These are phyloP conservation scores for Peromyscus nudipes DNA, from an alignment of 2,797 vertebrate genomes.

Conservation along the genomic window DNA sequence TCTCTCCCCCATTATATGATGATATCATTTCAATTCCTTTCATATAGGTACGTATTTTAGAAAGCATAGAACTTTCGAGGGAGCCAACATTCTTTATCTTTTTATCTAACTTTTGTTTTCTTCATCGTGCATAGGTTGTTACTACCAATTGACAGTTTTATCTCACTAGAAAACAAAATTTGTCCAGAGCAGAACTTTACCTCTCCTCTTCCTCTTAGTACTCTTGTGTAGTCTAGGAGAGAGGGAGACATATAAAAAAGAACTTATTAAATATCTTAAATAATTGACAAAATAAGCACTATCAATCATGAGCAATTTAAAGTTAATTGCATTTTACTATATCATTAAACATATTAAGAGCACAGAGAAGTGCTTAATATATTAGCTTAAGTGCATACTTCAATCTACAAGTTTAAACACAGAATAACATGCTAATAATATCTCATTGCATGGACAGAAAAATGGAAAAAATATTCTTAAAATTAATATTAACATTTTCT, in stretches of 20 bases:
- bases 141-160: background rate
- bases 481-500: background rate
- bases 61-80: background rate
- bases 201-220: too few species aligned
- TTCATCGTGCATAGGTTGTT: background rate
- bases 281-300: background rate
- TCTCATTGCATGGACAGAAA: background rate
- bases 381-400: conserved; percentile 38
- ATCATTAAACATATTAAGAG: background rate
- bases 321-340: conserved; percentile 14
- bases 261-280: background rate
- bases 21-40: background rate
- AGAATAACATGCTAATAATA: background rate
- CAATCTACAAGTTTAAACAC: background rate
- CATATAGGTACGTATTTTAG: background rate
- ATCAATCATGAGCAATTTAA: background rate
- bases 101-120: background rate
- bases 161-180: background rate
- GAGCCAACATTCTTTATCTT: background rate
- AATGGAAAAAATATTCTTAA: background rate
- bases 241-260: background rate
- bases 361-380: background rate
- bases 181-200: too few species aligned
- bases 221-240: background rate
- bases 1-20: background rate